Base-by-base conservation (phyloP, 2,113 vertebrate species). In the Cairina moschata region DNA sequence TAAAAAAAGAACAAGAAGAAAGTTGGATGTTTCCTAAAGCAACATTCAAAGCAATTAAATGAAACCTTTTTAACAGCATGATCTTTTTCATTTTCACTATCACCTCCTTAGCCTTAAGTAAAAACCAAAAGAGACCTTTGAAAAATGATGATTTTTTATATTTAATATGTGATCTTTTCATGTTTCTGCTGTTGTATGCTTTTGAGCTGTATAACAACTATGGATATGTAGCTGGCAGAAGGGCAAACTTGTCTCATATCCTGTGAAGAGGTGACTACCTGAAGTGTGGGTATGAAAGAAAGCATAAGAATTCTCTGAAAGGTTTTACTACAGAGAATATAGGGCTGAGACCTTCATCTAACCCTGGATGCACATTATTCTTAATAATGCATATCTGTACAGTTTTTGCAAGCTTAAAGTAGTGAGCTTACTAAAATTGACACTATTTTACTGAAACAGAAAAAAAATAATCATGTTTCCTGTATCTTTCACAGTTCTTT, bases 181-280 rank as follows among this genome's bases (percentile, higher is more conserved):
- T 97, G 94, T 97, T 96, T 96, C 96, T 98, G 95, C 96, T 98
- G 97, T 98, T 98, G 96, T 96, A 90, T 96, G 96, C 96, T 97
- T 98, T 97, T 97, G 97, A 97, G 97, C 94, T 96, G 48, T 95
- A 94, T 97, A 97, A 97, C 95, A 98, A 96, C 97, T 97, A 96
- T 93, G 93, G 95, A 96, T 97, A 96, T 96, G 56, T 95, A 97
- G 82, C 87, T 1, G 12, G 73, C 79, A 97, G 96, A 97, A 97
- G 97, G 97, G 97, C 97, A 97, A 96, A 94, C 94, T 95, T 97
- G 95, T 90, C 96, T 97, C 96, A 94, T 88, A 94, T 96, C 97
- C 97, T 98, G 96, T 96, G 96, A 98, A 98, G 97, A 98, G 97
- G 96, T 97, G 97, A 98, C 97, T 98, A 98, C 98, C 98, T 97